Conservation (phyloP, 2,888 invertebrate species). For the Halocaridina rubra region DNA sequence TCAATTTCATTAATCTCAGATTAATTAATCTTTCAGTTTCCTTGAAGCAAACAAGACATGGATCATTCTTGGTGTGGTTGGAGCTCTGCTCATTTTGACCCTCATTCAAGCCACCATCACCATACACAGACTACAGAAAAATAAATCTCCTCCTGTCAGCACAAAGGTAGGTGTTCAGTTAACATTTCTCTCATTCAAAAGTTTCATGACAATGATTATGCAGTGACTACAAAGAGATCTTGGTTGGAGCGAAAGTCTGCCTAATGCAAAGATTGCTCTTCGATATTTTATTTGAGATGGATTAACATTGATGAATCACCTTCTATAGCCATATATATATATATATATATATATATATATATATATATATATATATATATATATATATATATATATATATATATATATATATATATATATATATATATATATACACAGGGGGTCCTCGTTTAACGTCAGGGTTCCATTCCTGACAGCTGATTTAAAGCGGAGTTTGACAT, state of each 20-base stretch:
- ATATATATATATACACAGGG: no score
- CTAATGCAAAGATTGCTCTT: no score
- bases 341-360: neutral
- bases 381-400: neutral
- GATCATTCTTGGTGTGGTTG: constrained; percentile 84
- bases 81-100: constrained; percentile 82
- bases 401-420: neutral
- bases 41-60: constrained; percentile 76
- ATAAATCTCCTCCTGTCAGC: constrained; percentile 51
- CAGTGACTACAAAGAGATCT: no score
- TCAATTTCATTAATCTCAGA: no score
- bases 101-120: constrained; percentile 87
- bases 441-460: no score
- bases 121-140: constrained; percentile 76
- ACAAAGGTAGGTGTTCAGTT: constrained; percentile 48
- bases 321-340: neutral
- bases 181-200: neutral
- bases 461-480: no score
- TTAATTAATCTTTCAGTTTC: constrained; percentile 18
- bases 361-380: neutral
- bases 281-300: no score
- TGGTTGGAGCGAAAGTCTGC: no score
- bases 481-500: no score
- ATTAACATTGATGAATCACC: neutral
- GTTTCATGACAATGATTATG: no score